Base-by-base conservation (phyloP, 1,140 invertebrate genomes). In the Streblospio benedicti region DNA sequence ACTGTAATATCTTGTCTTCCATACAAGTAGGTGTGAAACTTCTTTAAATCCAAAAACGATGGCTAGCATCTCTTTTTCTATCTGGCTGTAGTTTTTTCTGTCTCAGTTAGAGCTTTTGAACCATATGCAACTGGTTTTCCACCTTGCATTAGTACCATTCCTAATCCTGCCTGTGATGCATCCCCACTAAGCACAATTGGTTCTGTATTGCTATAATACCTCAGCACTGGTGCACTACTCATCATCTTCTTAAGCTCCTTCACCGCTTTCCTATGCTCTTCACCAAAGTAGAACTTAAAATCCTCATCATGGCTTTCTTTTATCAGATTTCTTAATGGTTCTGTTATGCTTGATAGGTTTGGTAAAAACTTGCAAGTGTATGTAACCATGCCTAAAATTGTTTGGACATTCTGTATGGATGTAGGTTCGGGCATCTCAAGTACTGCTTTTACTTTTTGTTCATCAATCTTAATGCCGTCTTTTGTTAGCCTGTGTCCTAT, bases 31-130 rank as follows among this genome's bases (percentile, higher is more conserved):
- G n/a, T n/a, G n/a, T n/a, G n/a, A n/a, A n/a, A n/a, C n/a, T n/a
- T n/a, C n/a, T n/a, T n/a, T n/a, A n/a, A n/a, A n/a, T n/a, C n/a
- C 71, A 61, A 78, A 82, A 5, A 81, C 68, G 33, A 81, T 77
- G 3, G 79, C 76, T 1, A 81, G 65, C 4, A 77, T 67, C 63
- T 82, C 79, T 58, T 76, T 74, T 54, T 82, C 78, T 1, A 81
- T 74, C 64, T 81, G 75, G 6, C 69, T 72, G 59, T 80, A 81
- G 38, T 79, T 79, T 33, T 66, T 20, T 83, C 75, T 38, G 70
- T 66, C 3, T 47, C 4, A 9, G 73, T 76, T 5, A 81, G 60
- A 12, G 74, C 68, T 31, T 75, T 58, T 2, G 76, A 81, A 6
- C 75, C 76, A 62, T 71, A 81, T 12, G 73, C 71, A 2, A 82